Evolutionary conservation across 2,113 vertebrate species (phyloP), one percentile per base, ranked within the genome.

Genomic region (Hyla sarda): DNA sequence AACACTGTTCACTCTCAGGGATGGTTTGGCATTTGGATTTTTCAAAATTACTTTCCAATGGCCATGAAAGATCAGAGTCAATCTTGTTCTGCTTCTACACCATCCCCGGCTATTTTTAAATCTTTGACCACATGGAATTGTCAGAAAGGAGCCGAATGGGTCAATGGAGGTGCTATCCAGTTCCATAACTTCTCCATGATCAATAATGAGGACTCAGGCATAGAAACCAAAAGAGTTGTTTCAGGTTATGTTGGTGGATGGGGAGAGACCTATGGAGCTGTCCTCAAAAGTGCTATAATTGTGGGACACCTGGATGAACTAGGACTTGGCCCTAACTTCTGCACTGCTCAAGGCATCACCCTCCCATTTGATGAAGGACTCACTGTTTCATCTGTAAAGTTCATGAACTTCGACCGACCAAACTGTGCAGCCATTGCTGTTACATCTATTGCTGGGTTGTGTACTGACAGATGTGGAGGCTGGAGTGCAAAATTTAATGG

Each of bases 21-120:
- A 96, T 96, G 96, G 96, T 41, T 96, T 71, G 96, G 96, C 41
- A 41, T 97, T 9, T 97, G 96, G 96, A 96, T 97, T 88, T 97
- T 97, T 87, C 88, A 92, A 45, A 93, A 95, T 0, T 97, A 91
- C 80, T 96, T 91, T 88, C 96, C 96, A 2, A 92, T 94, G 92
- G 87, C 90, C 60, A 48, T 48, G 47, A 4, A 48, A 48, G 12
- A 48, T 48, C 47, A 10, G 9, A 48, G 73, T 0, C 95, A 95
- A 50, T 30, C 52, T 4, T 97, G 96, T 87, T n/a, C 23, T 16
- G 93, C 90, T 25, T 65, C 0, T 0, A 87, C 32, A 0, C 94
- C 96, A 0, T 30, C 90, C 6, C 95, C 95, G 0, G 96, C 96
- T 0, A 78, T 94, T 25, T 97, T 97, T 89, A 85, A 88, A 0